phyloP scores from a whole-genome alignment of 2,888 invertebrate species.

The Dicyrtomina minuta region DNA sequence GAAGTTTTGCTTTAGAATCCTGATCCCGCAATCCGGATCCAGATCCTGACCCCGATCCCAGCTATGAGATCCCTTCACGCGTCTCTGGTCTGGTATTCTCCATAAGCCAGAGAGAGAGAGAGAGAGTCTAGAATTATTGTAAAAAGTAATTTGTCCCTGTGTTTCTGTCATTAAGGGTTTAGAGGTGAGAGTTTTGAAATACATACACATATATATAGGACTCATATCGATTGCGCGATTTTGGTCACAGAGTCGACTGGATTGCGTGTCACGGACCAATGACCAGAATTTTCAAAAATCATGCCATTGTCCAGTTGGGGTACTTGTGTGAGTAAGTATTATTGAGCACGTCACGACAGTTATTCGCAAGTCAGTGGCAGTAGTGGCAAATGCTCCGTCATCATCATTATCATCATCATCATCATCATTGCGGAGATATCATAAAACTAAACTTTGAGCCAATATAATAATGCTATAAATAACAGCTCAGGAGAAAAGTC shows the following conservation, averaged over 20 bases:
- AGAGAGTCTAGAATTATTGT: too few relatives aligned
- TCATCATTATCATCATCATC: conserved; percentile 19
- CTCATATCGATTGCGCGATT: too few relatives aligned
- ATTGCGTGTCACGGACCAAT: conserved; percentile 21
- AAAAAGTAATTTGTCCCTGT: too few relatives aligned
- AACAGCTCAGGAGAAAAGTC: neutral
- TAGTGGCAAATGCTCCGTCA: conserved; percentile 17
- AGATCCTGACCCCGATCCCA: too few relatives aligned
- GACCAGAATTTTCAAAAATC: conserved; percentile 16
- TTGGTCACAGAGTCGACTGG: neutral
- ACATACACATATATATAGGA: too few relatives aligned
- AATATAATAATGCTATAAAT: conserved; percentile 1
- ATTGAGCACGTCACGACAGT: conserved; percentile 3
- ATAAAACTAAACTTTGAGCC: conserved; percentile 16
- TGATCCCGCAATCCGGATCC: too few relatives aligned
- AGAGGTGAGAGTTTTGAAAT: too few relatives aligned
- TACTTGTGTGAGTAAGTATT: conserved; percentile 10
- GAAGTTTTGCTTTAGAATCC: too few relatives aligned
- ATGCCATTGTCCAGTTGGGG: conserved; percentile 14
- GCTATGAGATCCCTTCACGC: too few relatives aligned
- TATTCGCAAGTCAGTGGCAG: conserved; percentile 14
- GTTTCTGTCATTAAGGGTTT: too few relatives aligned
- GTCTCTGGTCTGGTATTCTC: too few relatives aligned
- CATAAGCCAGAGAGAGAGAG: too few relatives aligned
- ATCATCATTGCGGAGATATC: conserved; percentile 23